Evolutionary conservation across 1,140 invertebrate genomes (phyloP).

Genomic region (Trachymyrmex septentrionalis): DNA sequence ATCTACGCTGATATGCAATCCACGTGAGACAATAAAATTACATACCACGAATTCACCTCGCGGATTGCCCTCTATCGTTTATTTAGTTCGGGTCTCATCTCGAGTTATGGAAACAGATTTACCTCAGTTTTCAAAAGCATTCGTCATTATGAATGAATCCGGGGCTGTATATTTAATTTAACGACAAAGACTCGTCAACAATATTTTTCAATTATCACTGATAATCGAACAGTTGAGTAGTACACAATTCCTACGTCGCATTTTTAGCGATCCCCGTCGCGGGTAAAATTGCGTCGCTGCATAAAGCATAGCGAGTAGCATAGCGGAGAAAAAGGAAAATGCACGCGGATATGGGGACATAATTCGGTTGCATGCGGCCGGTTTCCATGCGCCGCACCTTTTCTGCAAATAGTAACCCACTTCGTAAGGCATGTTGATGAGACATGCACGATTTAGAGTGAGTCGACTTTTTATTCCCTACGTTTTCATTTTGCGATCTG

Average conservation of each 20-base stretch:
- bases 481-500: conserved; percentile 25
- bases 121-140: not conserved
- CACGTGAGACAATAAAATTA: conserved; percentile 15
- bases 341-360: not conserved
- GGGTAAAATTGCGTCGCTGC: conserved; percentile 28
- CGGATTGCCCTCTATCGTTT: not conserved
- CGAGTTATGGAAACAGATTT: not conserved
- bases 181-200: not conserved
- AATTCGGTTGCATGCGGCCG: conserved; percentile 54
- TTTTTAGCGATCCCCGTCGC: conserved; percentile 18
- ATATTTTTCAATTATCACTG: conserved; percentile 21
- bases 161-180: not conserved
- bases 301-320: conserved; percentile 28
- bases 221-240: not conserved
- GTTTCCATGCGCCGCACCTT: conserved; percentile 8
- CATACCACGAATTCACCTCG: not conserved
- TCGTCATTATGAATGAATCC: not conserved
- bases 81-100: not conserved
- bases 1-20: conserved; percentile 13
- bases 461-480: conserved; percentile 44
- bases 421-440: conserved; percentile 66
- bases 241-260: not conserved
- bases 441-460: conserved; percentile 58
- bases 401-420: conserved; percentile 30
- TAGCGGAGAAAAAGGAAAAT: not conserved